A percentile compares a stretch with the other conserved stretches of the same genome.
Evolutionary conservation across 1,140 invertebrate species (phyloP).

Genomic region (Drosophila sproati): DNA sequence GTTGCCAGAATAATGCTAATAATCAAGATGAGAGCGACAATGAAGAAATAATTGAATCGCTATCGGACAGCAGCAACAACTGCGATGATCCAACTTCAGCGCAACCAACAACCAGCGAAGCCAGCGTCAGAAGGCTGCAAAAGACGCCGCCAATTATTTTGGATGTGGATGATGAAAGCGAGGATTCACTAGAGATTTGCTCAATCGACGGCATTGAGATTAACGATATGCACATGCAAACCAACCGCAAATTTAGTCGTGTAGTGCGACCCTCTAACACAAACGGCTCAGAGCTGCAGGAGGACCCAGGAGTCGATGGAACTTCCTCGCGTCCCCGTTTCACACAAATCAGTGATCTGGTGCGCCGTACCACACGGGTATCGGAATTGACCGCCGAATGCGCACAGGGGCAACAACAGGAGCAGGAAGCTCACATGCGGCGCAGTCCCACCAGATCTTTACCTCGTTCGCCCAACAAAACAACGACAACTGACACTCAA

Average conservation of each 20-base stretch:
- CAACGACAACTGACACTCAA: background rate
- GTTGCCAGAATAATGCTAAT: background rate
- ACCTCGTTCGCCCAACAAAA: constrained; percentile 34
- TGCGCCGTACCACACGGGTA: constrained; percentile 23
- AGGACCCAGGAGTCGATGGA: background rate
- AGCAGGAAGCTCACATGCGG: background rate
- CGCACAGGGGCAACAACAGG: background rate
- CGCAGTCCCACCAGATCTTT: constrained; percentile 46
- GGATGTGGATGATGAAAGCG: constrained; percentile 60
- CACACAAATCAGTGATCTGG: constrained; percentile 68
- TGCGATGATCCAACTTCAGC: constrained; percentile 19
- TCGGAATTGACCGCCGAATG: background rate
- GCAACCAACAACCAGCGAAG: background rate
- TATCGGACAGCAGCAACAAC: constrained; percentile 5
- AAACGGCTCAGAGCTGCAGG: constrained; percentile 15
- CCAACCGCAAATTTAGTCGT: constrained; percentile 73
- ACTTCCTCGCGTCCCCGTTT: constrained; percentile 52
- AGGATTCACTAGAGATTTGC: constrained; percentile 39
- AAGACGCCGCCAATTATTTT: constrained; percentile 66
- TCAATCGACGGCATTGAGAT: constrained; percentile 55
- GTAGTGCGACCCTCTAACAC: constrained; percentile 51
- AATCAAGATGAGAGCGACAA: background rate
- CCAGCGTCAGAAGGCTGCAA: constrained; percentile 18
- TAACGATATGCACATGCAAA: constrained; percentile 63
- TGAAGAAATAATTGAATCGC: background rate